Evolutionary conservation across 2,113 vertebrate genomes (phyloP).

Genomic region (Riparia riparia): DNA sequence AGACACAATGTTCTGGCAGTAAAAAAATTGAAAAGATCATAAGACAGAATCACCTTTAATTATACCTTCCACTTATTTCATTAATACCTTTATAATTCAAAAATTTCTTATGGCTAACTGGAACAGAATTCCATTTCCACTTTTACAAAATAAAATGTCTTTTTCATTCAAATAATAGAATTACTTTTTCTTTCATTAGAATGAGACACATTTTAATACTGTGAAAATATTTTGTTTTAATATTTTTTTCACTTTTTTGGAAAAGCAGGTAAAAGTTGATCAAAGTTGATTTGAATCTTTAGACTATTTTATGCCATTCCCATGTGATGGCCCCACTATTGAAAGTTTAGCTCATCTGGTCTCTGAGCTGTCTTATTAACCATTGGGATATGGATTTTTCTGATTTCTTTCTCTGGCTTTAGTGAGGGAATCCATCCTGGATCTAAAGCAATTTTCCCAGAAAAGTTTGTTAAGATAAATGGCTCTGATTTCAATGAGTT

Average conservation of each 20-base stretch:
- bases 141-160: not conserved
- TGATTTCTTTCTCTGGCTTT: not conserved
- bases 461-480: not conserved
- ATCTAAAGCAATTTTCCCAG: not conserved
- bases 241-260: not conserved
- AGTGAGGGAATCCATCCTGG: not conserved
- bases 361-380: not conserved
- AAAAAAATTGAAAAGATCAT: not conserved
- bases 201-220: fast-evolving
- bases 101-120: not conserved
- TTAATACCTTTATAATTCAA: not conserved
- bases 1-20: not conserved
- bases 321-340: fast-evolving
- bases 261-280: not conserved
- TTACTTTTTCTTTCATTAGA: not conserved
- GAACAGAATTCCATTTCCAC: not conserved
- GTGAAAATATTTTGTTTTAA: not conserved
- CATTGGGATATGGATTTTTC: not conserved
- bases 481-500: not conserved
- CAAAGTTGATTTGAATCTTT: not conserved
- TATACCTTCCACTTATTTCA: not conserved
- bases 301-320: not conserved
- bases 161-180: not conserved
- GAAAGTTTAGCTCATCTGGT: not conserved
- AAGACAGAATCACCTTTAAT: not conserved